Percentiles rank a stretch among this genome's conserved stretches.
These are phyloP conservation scores for Chymomyza fuscimana DNA, from an alignment of 2,888 invertebrate genomes.

Conservation along the genomic window DNA sequence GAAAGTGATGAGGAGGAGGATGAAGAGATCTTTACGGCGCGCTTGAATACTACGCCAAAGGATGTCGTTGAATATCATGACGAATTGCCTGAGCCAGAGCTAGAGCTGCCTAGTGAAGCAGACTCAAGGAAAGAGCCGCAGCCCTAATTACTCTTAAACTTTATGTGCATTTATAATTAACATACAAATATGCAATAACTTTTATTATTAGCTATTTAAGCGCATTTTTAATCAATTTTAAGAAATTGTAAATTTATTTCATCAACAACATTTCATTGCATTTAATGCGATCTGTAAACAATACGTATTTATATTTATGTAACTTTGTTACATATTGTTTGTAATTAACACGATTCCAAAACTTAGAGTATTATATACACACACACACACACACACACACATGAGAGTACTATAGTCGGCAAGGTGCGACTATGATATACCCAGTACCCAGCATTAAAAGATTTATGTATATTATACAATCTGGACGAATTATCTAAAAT, in stretches of 20 bases:
- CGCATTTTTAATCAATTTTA: slow-evolving; percentile 9
- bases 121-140: not conserved
- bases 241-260: not conserved
- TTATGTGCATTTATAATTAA: slow-evolving; percentile 16
- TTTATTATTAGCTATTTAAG: not conserved
- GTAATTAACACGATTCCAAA: not conserved
- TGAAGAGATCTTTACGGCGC: slow-evolving; percentile 47
- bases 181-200: slow-evolving; percentile 1
- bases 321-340: slow-evolving; percentile 1
- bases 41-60: slow-evolving; percentile 11
- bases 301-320: slow-evolving; percentile 3
- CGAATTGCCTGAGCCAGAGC: slow-evolving; percentile 26
- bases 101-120: slow-evolving; percentile 3
- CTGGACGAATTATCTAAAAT: no score
- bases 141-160: not conserved
- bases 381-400: not conserved
- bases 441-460: not conserved
- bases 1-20: slow-evolving; percentile 54
- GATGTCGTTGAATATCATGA: slow-evolving; percentile 50
- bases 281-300: not conserved
- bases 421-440: not conserved
- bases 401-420: not conserved
- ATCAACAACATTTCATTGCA: slow-evolving; percentile 5
- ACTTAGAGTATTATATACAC: not conserved
- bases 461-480: no score